A percentile compares a stretch with the other conserved stretches of the same genome.
Evolutionary conservation across 1,140 invertebrate genomes (phyloP).

Genomic region (Diprion similis): DNA sequence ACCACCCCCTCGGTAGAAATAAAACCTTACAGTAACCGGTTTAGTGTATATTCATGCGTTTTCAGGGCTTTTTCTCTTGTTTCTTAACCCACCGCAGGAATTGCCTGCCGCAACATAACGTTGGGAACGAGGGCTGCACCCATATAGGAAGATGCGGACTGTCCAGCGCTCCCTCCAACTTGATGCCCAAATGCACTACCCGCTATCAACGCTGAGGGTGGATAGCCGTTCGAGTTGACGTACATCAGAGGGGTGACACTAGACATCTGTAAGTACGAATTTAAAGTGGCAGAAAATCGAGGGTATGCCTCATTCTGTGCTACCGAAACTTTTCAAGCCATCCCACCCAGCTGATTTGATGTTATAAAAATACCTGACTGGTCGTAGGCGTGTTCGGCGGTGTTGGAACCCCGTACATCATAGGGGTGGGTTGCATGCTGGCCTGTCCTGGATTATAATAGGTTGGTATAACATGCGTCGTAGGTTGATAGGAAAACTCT

Average conservation of each 20-base stretch:
- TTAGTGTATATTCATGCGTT: slow-evolving; percentile 3
- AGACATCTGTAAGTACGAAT: slow-evolving; percentile 43
- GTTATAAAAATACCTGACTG: slow-evolving; percentile 43
- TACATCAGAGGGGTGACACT: slow-evolving; percentile 59
- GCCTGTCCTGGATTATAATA: slow-evolving; percentile 52
- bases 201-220: slow-evolving; percentile 49
- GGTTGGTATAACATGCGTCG: slow-evolving; percentile 53
- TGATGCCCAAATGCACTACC: slow-evolving; percentile 53
- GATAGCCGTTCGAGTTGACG: slow-evolving; percentile 54
- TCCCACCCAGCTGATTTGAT: neutral
- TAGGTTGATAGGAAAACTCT: slow-evolving; percentile 53
- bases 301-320: neutral
- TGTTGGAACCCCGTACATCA: slow-evolving; percentile 58
- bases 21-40: neutral
- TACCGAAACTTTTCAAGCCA: neutral
- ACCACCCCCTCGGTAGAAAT: no score
- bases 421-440: slow-evolving; percentile 51
- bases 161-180: slow-evolving; percentile 45
- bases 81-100: slow-evolving; percentile 42
- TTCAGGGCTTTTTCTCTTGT: neutral
- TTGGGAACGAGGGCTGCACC: slow-evolving; percentile 54
- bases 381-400: slow-evolving; percentile 57
- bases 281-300: neutral
- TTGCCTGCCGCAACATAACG: slow-evolving; percentile 57
- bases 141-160: slow-evolving; percentile 53